Evolutionary conservation across 2,113 vertebrate species (phyloP), one percentile per base, ranked within the genome.

Genomic region (Aegotheles bennettii): DNA sequence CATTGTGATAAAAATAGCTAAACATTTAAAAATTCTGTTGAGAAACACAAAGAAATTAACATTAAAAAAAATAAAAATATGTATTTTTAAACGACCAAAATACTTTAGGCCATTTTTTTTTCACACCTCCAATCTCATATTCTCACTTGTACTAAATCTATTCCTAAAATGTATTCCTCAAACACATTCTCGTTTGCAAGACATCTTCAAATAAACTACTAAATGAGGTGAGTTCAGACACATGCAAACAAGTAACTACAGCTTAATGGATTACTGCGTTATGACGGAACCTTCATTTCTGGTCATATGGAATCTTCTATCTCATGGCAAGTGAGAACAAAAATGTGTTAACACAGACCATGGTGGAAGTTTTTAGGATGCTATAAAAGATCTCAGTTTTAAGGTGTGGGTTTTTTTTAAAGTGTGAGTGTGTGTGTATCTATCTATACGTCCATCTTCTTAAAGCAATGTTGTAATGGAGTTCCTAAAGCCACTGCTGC

Each of bases 201-300:
- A 51, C 7, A 54, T 38, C 5, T 13, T 9, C 19, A 76, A 29
- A 6, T 42, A 86, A 69, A 13, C 9, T 69, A 43, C 15, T 16
- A 23, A 38, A 7, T 47, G 20, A 73, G 6, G 5, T 18, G 1
- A 25, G 3, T 33, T 89, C 31, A 89, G 54, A 56, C 12, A 54
- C 19, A 31, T 18, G 25, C 8, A 61, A 74, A 78, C 20, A 43
- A 57, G 5, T 53, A 76, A 29, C 10, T 33, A 16, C 6, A 87
- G 2, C 13, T 64, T 56, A 64, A 43, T 45, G 33, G 3, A 9
- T 57, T 57, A 29, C 19, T 33, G 6, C 11, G 63, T 56, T 18
- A 25, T 65, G 24, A 65, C 13, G 24, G 6, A 0, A 0, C 2
- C 3, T 64, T 16, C 7, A 38, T 65, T 91, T 65, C 10, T 16